A percentile compares a stretch with the other conserved stretches of the same genome.
Evolutionary conservation across 2,113 vertebrate genomes (phyloP).

Genomic region (Lates calcarifer): DNA sequence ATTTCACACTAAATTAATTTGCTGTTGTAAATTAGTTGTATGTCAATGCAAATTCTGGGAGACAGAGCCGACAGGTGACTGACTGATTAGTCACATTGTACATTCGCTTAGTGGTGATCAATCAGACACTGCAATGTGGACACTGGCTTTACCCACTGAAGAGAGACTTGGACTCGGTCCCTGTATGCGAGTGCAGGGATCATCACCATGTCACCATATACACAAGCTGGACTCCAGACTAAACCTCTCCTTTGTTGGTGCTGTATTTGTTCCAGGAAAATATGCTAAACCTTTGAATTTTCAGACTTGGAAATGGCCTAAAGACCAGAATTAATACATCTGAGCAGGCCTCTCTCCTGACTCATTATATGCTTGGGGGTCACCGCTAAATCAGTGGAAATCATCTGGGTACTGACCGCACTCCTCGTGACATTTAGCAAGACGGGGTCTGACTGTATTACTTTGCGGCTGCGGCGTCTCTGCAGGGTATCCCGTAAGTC

Average conservation of each 20-base stretch:
- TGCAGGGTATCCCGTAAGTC: conserved; percentile 55
- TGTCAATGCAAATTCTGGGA: not conserved
- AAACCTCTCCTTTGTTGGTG: conserved; percentile 6
- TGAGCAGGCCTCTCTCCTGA: conserved; percentile 41
- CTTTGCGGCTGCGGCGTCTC: conserved; percentile 59
- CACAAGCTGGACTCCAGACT: not conserved
- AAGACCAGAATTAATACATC: conserved; percentile 25
- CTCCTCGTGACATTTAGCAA: conserved; percentile 31
- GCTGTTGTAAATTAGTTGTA: not conserved
- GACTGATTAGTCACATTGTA: not conserved
- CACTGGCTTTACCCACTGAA: too few species aligned
- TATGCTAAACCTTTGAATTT: not conserved
- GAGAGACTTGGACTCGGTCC: too few species aligned
- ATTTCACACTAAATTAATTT: not conserved
- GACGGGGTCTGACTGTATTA: conserved; percentile 50
- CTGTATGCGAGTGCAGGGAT: not conserved
- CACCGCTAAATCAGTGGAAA: conserved; percentile 49
- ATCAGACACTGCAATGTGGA: not conserved
- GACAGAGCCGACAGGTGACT: not conserved
- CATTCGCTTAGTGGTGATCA: not conserved
- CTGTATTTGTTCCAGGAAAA: conserved; percentile 36
- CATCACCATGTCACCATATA: not conserved
- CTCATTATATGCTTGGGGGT: conserved; percentile 37
- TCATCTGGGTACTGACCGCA: conserved; percentile 65
- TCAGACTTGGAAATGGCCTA: conserved; percentile 24